A percentile compares a stretch with the other conserved stretches of the same genome.
phyloP scores from a whole-genome alignment of 2,888 invertebrate species.

The Andrena camellia region DNA sequence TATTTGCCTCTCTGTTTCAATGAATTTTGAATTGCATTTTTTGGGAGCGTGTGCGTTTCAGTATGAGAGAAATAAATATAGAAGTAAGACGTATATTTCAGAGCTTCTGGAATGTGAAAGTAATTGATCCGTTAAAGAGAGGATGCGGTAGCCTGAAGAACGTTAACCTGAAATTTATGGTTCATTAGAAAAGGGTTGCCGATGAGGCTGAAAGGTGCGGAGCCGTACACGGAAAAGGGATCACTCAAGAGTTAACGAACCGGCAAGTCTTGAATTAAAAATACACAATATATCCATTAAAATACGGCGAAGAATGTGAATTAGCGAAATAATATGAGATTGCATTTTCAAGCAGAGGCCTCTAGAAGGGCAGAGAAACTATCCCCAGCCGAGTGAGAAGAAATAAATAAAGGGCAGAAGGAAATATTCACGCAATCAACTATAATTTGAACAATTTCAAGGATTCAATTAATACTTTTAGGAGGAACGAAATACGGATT shows the following conservation, averaged over 20 bases:
- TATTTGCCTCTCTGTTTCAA: too few relatives aligned
- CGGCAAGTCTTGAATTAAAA: slow-evolving; percentile 42
- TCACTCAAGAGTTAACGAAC: slow-evolving; percentile 28
- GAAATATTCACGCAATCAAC: neutral
- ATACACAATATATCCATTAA: slow-evolving; percentile 13
- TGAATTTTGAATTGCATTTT: too few relatives aligned
- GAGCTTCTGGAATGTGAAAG: slow-evolving; percentile 42
- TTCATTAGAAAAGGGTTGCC: slow-evolving; percentile 60
- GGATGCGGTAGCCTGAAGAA: slow-evolving; percentile 23
- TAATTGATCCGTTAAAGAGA: slow-evolving; percentile 46
- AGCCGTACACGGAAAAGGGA: slow-evolving; percentile 55
- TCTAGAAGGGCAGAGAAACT: neutral
- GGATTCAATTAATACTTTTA: neutral
- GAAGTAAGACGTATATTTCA: neutral
- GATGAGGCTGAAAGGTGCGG: slow-evolving; percentile 44
- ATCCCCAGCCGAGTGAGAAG: neutral
- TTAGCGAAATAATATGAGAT: slow-evolving; percentile 20
- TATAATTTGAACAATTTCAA: neutral
- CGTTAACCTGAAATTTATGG: slow-evolving; percentile 61
- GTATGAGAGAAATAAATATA: too few relatives aligned
- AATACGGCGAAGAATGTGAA: neutral
- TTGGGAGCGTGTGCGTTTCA: too few relatives aligned
- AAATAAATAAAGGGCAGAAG: too few relatives aligned
- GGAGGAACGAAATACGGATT: neutral
- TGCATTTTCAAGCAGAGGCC: neutral